Evolutionary conservation across 2,113 vertebrate genomes (phyloP), one percentile per base, ranked within the genome.

Genomic region (Gavia stellata): DNA sequence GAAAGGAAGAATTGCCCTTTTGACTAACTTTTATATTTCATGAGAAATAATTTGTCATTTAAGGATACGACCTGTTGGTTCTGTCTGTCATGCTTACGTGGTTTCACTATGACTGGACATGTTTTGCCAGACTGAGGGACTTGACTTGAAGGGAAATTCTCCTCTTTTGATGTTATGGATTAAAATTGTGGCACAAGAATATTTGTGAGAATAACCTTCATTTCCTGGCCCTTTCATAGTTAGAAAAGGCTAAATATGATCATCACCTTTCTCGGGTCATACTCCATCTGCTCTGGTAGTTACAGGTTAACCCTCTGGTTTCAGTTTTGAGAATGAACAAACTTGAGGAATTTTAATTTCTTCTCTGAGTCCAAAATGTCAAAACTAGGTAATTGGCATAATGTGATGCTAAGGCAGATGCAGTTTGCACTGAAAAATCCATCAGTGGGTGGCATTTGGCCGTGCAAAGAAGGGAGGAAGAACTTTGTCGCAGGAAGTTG

Each of bases 31-130:
- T 21, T 72, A 3, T 36, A 36, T 72, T 90, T 91, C 24, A 31
- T 1, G 1, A 80, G 31, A 72, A 74, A 26, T 65, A 49, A 40
- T 63, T 67, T 34, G 16, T 72, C 53, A 50, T 86, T 79, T 62
- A 14, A n/a, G 33, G 16, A 21, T 58, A 25, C 1, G 3, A 44
- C 25, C 14, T n/a, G 8, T 47, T 67, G 3, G 9, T 59, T 92
- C 14, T n/a, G 16, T 44, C 42, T 62, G n/a, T 40, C 1, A 0
- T 21, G 24, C 28, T 62, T 40, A 4, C 0, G 2, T 70, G 81
- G 21, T 36, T 94, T 87, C 0, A 1, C 65, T 84, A 3, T 34
- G n/a, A 63, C 44, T 1, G 1, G 31, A 12, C 38, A 62, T 47
- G 16, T 75, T 86, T 77, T 78, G 34, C 49, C 38, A 66, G 45